Evolutionary conservation across 2,113 vertebrate species (phyloP).

Genomic region (Gallinago jamesoni): DNA sequence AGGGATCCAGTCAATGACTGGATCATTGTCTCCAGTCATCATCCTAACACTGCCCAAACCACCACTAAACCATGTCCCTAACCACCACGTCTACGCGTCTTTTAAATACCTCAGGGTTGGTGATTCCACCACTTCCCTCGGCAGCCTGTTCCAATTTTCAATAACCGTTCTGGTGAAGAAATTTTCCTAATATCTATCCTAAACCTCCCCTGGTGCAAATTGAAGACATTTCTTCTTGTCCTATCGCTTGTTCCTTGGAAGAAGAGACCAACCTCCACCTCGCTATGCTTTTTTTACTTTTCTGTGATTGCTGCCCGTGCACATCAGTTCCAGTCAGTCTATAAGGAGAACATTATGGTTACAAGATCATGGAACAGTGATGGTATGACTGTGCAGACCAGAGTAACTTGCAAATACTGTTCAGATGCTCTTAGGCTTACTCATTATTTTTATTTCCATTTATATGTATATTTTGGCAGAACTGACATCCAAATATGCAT

Average conservation of each 20-base stretch:
- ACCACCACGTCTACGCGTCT: background rate
- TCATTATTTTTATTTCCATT: background rate
- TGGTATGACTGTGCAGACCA: background rate
- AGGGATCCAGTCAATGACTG: too few species aligned
- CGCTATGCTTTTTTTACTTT: background rate
- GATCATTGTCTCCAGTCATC: background rate
- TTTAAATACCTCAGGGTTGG: background rate
- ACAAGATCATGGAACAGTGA: background rate
- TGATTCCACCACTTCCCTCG: background rate
- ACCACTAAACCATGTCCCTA: background rate
- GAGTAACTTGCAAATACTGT: background rate
- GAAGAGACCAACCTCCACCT: background rate
- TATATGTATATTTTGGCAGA: background rate
- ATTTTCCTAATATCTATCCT: background rate
- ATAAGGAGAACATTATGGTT: background rate
- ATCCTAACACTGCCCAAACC: background rate
- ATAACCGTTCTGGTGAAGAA: background rate
- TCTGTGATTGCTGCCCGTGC: background rate
- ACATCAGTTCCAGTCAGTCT: background rate
- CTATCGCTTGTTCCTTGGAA: background rate
- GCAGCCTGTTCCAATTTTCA: background rate
- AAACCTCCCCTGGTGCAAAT: background rate
- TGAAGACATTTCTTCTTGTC: background rate
- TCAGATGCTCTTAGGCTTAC: background rate
- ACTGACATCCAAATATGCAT: background rate